Base-by-base conservation (phyloP, 2,888 invertebrate genomes). In the Orthonevra nobilis region DNA sequence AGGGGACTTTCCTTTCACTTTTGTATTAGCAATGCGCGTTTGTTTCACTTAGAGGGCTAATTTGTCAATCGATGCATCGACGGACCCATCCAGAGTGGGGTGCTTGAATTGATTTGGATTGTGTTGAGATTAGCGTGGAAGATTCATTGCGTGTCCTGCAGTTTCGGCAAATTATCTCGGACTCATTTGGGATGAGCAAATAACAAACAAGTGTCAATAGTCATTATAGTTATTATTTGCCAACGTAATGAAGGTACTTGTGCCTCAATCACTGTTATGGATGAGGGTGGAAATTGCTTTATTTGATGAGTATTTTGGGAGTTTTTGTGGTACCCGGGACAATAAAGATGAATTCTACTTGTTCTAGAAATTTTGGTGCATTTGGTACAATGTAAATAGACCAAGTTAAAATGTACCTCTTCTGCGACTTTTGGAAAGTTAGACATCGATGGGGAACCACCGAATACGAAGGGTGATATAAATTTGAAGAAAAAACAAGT, bases 131-230 rank as follows among this genome's bases (percentile, higher is more conserved):
- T 54, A 56, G 36, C 46, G 36, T 23, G 19, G 28, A 38, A 44
- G 19, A 70, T 50, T 56, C 19, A 66, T 54, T 34, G 64, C 40
- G 20, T 61, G 36, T 44, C 14, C 56, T 32, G 38, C 40, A 40
- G 56, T 63, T 70, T 50, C 60, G 14, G 10, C 10, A 54, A 66
- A 66, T 72, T 40, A 60, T 42, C 42, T 40, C 44, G 7, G 36
- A 52, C 26, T 32, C 23, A 54, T 42, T 54, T 50, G 44, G 17
- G 12, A 5, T 38, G 40, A 9, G 42, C 48, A 63, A 58, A 42
- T 48, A 68, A 48, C 23, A 64, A 64, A 40, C 72, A 52, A 77
- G 58, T 72, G 72, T 64, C 70, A 52, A 60, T 63, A 36, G 46
- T 40, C 15, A 42, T 48, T 69, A 44, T 28, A 14, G 40, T 36